A percentile compares a stretch with the other conserved stretches of the same genome.
Evolutionary conservation across 2,113 vertebrate genomes (phyloP).

Genomic region (Corythaixoides concolor): DNA sequence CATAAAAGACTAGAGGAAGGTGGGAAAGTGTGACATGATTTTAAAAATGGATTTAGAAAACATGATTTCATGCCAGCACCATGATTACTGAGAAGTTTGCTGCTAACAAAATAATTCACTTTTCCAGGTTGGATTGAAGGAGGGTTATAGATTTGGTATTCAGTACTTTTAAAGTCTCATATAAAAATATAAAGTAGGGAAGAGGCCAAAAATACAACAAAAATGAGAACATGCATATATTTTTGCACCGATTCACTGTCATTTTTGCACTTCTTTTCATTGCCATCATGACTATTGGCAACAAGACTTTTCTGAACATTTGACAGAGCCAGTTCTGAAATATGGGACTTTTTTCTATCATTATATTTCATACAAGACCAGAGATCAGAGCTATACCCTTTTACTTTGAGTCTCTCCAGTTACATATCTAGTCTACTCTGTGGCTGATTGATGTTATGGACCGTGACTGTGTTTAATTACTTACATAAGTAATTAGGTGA

Average conservation of each 20-base stretch:
- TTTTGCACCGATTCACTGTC: neutral
- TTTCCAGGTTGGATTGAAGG: neutral
- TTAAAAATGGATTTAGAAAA: neutral
- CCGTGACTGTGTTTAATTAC: neutral
- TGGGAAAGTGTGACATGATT: neutral
- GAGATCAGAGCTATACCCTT: neutral
- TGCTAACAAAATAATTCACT: neutral
- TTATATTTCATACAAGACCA: neutral
- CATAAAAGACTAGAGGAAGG: neutral
- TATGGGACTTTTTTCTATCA: fast-evolving
- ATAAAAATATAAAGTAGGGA: neutral
- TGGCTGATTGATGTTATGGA: neutral
- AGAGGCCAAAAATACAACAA: neutral
- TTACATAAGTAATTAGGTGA: neutral
- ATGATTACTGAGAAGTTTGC: neutral
- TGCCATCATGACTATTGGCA: neutral
- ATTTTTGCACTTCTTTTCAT: neutral
- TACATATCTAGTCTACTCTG: neutral
- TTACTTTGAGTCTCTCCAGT: neutral
- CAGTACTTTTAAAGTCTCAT: neutral
- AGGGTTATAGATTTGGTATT: neutral
- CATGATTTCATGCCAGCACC: neutral
- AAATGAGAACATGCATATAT: neutral
- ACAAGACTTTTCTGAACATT: neutral
- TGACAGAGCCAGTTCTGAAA: neutral